phyloP scores from a whole-genome alignment of 1,140 invertebrate genomes.

The Antheraea mylitta region DNA sequence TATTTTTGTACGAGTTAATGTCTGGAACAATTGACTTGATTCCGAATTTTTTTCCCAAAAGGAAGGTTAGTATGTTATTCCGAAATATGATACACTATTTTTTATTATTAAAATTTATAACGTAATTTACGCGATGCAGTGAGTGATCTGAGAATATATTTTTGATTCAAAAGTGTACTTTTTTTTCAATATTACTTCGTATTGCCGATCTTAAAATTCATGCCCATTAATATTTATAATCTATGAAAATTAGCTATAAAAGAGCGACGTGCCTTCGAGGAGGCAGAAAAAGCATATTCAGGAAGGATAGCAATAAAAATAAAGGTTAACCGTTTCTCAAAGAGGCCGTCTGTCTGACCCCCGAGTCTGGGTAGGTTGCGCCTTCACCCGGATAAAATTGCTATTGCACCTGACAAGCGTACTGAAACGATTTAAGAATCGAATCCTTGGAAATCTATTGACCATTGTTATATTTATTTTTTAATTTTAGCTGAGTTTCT shows the following conservation, averaged over 20 bases:
- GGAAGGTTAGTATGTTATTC: too few relatives aligned
- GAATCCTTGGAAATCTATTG: constrained; percentile 17
- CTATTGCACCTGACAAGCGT: constrained; percentile 49
- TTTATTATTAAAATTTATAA: too few relatives aligned
- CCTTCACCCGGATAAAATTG: constrained; percentile 37
- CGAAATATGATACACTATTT: too few relatives aligned
- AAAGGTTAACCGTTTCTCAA: constrained; percentile 48
- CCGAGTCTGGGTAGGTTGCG: constrained; percentile 20
- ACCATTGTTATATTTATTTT: constrained; percentile 12
- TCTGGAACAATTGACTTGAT: too few relatives aligned
- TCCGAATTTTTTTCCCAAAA: too few relatives aligned
- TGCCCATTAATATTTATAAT: background rate
- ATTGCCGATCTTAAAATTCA: too few relatives aligned
- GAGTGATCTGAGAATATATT: too few relatives aligned
- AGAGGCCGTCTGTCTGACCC: constrained; percentile 22
- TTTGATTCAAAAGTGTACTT: too few relatives aligned
- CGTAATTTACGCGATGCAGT: too few relatives aligned
- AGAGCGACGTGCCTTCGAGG: constrained; percentile 15
- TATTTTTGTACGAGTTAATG: too few relatives aligned
- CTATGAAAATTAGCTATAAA: constrained; percentile 19
- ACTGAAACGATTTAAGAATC: constrained; percentile 25
- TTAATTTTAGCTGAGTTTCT: background rate
- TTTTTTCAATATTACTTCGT: too few relatives aligned
- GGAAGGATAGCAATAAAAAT: constrained; percentile 44
- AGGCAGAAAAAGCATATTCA: constrained; percentile 23